phyloP scores from a whole-genome alignment of 2,113 vertebrate species.

The Hippoglossus stenolepis region DNA sequence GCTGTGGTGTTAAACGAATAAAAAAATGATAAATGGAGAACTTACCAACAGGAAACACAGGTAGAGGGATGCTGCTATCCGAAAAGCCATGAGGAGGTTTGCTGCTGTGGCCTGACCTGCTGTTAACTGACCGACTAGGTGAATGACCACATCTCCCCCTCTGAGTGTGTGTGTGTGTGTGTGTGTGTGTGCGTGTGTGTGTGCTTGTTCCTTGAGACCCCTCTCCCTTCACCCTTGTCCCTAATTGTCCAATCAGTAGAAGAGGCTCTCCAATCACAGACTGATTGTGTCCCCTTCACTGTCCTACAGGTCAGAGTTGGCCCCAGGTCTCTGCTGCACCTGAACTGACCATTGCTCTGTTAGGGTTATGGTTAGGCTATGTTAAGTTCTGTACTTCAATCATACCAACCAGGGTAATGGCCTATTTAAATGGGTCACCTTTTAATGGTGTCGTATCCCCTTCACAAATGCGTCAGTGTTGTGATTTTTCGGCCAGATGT shows the following conservation, averaged over 20 bases:
- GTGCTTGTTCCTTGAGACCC: background rate
- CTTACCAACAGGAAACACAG: constrained; percentile 75
- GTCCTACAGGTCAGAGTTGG: constrained; percentile 11
- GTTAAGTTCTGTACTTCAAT: background rate
- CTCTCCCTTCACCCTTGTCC: background rate
- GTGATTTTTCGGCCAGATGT: background rate
- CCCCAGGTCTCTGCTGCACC: background rate
- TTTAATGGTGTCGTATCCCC: too few relatives aligned
- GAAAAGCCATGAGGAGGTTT: constrained; percentile 67
- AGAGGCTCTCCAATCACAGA: constrained; percentile 73
- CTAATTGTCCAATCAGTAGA: constrained; percentile 76
- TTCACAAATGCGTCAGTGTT: too few relatives aligned
- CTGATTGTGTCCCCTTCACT: constrained; percentile 47
- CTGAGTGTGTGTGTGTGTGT: constrained; percentile 24
- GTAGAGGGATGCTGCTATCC: constrained; percentile 41
- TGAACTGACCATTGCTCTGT: too few relatives aligned
- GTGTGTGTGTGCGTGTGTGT: background rate
- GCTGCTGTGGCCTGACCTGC: constrained; percentile 33
- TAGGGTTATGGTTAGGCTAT: background rate
- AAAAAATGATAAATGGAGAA: background rate
- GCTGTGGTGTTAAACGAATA: background rate
- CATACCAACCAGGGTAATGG: background rate
- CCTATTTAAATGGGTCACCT: too few relatives aligned
- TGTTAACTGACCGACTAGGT: constrained; percentile 39
- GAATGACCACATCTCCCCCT: constrained; percentile 14